A percentile compares a stretch with the other conserved stretches of the same genome.
Conservation (phyloP, 2,113 vertebrate genomes). For the Neogale vison region DNA sequence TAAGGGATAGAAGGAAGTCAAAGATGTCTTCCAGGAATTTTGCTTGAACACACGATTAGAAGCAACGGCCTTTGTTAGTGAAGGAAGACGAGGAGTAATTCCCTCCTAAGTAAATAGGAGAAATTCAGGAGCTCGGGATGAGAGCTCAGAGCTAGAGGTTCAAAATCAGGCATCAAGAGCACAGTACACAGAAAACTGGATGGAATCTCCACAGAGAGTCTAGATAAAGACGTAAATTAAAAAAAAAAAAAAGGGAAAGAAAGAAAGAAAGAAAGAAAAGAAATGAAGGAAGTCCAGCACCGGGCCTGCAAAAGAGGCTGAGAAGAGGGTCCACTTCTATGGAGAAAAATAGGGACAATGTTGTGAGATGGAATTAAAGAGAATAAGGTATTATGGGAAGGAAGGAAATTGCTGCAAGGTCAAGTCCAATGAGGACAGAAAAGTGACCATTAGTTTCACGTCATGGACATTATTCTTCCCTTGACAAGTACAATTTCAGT, state of each 20-base stretch:
- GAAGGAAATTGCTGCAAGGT: neutral
- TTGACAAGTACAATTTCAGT: neutral
- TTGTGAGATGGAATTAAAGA: neutral
- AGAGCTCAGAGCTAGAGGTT: neutral
- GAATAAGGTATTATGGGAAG: neutral
- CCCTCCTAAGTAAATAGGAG: no score
- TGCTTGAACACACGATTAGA: neutral
- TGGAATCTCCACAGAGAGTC: neutral
- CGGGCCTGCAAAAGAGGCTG: neutral
- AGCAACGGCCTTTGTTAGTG: neutral
- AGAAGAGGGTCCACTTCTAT: neutral
- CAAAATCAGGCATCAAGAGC: neutral
- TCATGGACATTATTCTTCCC: neutral
- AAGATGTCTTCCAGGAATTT: neutral
- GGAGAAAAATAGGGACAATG: neutral
- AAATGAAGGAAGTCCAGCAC: neutral
- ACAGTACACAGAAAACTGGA: neutral
- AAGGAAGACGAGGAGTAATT: neutral
- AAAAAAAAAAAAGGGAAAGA: no score
- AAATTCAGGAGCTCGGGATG: neutral
- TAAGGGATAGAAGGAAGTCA: neutral
- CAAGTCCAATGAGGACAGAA: neutral
- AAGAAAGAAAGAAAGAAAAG: no score
- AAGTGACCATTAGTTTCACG: neutral
- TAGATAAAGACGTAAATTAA: no score